Base-by-base conservation (phyloP, 2,888 invertebrate genomes). In the Drosophila atripex region DNA sequence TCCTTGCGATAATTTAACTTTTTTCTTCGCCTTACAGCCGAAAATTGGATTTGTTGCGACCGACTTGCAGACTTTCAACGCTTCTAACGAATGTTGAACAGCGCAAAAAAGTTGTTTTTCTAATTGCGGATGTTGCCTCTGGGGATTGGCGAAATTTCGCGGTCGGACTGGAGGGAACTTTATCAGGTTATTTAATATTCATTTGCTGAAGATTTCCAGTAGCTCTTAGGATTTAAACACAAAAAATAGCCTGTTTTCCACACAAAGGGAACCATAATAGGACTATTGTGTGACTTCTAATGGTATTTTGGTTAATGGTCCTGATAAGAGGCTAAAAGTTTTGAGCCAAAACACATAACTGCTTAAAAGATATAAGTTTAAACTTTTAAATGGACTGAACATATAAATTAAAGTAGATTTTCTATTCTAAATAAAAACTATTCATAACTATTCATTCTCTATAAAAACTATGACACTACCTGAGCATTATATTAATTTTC, bases 1-100 rank as follows among this genome's bases (percentile, higher is more conserved):
- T 77, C 52, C 57, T 78, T 76, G 18, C 72, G 71, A 86, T 73
- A 64, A 77, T 75, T 73, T 69, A 70, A 84, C 74, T 78, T 78
- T 71, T 46, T 21, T 21, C 21, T 21, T 43, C 21, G 12, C 41
- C 28, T 50, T 59, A 43, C 35, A 41, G 53, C 64, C 64, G 64
- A 39, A 71, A 71, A 73, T 71, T 73, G 60, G 71, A 73, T 71
- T 73, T 66, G 73, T 66, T 71, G 53, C 71, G 66, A 57, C 60
- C 57, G 57, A 53, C 70, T 70, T 70, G 60, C 59, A 69, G 63
- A 64, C 58, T 70, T 72, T 72, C 32, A 41, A 46, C 47, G 51
- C 46, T 65, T 65, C 49, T 52, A 63, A 63, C 58, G 52, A 66
- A 49, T 66, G 35, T 56, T 70, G 45, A 70, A 53, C 41, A 59